These are phyloP conservation scores for Stictonetta naevosa DNA, from an alignment of 2,113 vertebrate genomes.

Conservation along the genomic window DNA sequence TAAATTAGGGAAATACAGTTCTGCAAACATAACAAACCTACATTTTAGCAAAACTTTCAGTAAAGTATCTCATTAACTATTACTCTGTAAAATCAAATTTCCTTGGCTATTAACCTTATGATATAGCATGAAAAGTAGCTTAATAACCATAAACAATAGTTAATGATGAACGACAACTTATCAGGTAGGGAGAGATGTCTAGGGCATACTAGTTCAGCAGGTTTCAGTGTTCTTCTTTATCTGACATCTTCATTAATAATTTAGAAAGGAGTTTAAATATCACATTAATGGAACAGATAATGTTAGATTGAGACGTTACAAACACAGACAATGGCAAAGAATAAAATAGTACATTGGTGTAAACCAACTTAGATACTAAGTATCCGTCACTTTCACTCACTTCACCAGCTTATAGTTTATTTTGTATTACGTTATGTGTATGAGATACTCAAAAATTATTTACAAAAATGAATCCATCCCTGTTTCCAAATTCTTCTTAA, in stretches of 20 bases:
- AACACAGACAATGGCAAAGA: background rate
- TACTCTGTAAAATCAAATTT: slow-evolving; percentile 70
- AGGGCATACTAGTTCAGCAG: background rate
- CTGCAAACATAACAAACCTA: background rate
- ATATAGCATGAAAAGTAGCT: slow-evolving; percentile 60
- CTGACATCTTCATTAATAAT: slow-evolving; percentile 65
- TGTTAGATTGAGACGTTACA: slow-evolving; percentile 15
- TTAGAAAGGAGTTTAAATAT: slow-evolving; percentile 33
- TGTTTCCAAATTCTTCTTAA: background rate
- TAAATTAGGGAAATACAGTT: background rate
- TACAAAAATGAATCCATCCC: background rate
- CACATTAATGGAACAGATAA: slow-evolving; percentile 45
- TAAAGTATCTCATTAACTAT: slow-evolving; percentile 3
- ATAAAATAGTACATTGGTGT: background rate
- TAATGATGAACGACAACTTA: slow-evolving; percentile 69
- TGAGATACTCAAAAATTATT: background rate
- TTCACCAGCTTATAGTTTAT: background rate
- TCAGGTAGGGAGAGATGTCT: slow-evolving; percentile 24
- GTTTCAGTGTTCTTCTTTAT: slow-evolving; percentile 23
- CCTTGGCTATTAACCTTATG: slow-evolving; percentile 28
- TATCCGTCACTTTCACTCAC: background rate
- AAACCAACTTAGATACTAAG: background rate
- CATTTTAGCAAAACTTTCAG: background rate
- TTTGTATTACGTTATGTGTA: background rate
- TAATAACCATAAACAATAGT: slow-evolving; percentile 62